Evolutionary conservation across 2,113 vertebrate species (phyloP).

Genomic region (Sinocyclocheilus anophthalmus): DNA sequence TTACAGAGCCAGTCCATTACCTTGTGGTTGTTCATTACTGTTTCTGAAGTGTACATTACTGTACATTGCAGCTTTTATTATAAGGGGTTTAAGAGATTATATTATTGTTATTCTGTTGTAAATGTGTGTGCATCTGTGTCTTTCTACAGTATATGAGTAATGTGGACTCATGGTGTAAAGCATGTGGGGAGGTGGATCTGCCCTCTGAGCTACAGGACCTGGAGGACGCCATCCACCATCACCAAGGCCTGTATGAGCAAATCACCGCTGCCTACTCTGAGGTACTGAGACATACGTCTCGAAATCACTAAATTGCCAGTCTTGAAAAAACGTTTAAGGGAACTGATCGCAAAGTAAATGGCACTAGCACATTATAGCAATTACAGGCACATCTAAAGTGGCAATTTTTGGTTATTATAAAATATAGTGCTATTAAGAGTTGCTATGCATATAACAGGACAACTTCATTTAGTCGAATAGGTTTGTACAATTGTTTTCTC

Average conservation of each 20-base stretch:
- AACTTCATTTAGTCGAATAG: not conserved
- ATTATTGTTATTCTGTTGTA: not conserved
- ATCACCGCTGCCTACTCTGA: slow-evolving; percentile 95
- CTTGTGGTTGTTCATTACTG: too few relatives aligned
- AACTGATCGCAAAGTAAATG: not conserved
- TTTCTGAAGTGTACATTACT: too few relatives aligned
- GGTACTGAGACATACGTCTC: slow-evolving; percentile 68
- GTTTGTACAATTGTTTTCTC: not conserved
- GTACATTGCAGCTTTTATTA: too few relatives aligned
- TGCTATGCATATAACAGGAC: not conserved
- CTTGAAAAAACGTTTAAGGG: not conserved
- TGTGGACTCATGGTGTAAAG: slow-evolving; percentile 97
- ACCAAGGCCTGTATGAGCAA: slow-evolving; percentile 97
- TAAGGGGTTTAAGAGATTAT: not conserved
- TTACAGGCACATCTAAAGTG: slow-evolving; percentile 9
- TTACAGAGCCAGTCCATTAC: too few relatives aligned
- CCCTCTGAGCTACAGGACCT: slow-evolving; percentile 97
- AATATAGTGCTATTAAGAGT: not conserved
- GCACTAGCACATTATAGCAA: slow-evolving; percentile 8
- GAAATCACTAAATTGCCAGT: not conserved
- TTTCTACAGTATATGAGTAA: slow-evolving; percentile 92
- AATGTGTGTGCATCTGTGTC: slow-evolving; percentile 16
- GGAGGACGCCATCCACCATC: slow-evolving; percentile 96
- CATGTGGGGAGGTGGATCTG: slow-evolving; percentile 94
- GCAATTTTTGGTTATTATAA: slow-evolving; percentile 19